Evolutionary conservation across 2,797 vertebrate species (phyloP).

Genomic region (Poecilia gillii): DNA sequence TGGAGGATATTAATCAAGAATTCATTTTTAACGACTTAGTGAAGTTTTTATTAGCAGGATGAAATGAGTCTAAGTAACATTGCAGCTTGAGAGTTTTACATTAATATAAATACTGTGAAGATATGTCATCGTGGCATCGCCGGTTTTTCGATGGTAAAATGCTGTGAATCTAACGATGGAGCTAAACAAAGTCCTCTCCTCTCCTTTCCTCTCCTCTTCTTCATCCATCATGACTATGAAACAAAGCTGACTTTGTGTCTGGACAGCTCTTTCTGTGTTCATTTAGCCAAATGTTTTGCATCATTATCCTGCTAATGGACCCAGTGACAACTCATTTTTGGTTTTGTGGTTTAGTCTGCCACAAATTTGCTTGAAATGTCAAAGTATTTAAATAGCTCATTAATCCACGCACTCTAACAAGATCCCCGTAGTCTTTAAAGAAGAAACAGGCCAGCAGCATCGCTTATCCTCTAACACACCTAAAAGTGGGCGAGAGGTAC

Average conservation of each 20-base stretch:
- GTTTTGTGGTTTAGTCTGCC: not conserved
- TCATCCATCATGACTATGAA: not conserved
- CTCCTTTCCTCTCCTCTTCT: not conserved
- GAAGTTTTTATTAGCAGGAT: not conserved
- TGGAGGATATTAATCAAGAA: not conserved
- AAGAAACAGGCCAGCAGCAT: not conserved
- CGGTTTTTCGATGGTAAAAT: not conserved
- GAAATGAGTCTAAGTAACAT: not conserved
- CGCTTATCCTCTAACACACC: not conserved
- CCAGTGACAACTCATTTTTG: not conserved
- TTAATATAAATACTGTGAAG: not conserved
- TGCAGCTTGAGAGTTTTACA: not conserved
- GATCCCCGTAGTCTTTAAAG: not conserved
- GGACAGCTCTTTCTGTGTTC: not conserved
- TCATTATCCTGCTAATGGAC: not conserved
- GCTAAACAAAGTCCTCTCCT: not conserved
- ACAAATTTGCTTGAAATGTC: not conserved
- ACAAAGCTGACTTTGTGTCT: not conserved
- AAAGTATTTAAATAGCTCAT: not conserved
- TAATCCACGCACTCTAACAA: not conserved
- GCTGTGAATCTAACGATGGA: not conserved
- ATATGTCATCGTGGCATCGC: not conserved
- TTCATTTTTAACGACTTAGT: not conserved
- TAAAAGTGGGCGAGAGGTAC: not conserved
- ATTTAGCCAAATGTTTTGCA: not conserved